Conservation (phyloP, 2,797 vertebrate species). For the Microctenopoma lineatum region DNA sequence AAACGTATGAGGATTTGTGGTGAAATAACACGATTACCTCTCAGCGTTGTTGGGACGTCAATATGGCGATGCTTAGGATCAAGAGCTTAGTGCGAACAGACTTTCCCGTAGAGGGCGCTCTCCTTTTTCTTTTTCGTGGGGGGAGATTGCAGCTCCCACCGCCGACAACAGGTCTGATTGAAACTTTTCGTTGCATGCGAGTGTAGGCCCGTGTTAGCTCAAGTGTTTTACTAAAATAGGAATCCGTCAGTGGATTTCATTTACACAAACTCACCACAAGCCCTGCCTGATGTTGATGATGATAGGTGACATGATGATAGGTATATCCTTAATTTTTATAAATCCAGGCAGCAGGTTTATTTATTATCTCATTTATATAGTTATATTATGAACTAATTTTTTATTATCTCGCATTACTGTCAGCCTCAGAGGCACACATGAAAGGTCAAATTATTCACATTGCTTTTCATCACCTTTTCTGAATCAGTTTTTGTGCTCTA, state of each 20-base stretch:
- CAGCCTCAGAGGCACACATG: not conserved
- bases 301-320: not conserved
- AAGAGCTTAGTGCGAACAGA: constrained; percentile 77
- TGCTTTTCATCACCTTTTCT: not conserved
- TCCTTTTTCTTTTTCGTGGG: constrained; percentile 50
- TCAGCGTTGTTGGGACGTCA: constrained; percentile 85
- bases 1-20: constrained; percentile 49
- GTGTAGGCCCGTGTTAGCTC: not conserved
- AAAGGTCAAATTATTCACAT: not conserved
- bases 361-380: not conserved
- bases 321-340: not conserved
- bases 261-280: not conserved
- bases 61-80: constrained; percentile 87
- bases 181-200: constrained; percentile 38
- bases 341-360: no score
- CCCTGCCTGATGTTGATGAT: not conserved
- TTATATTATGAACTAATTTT: no score
- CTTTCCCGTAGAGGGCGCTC: constrained; percentile 77
- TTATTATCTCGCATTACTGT: no score
- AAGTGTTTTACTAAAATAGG: not conserved
- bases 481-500: not conserved
- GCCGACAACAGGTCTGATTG: constrained; percentile 66
- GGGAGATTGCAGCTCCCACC: constrained; percentile 19
- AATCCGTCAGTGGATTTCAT: no score
- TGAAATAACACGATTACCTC: constrained; percentile 82